These are phyloP conservation scores for Papilio elwesi DNA, from an alignment of 2,888 invertebrate species.

Conservation along the genomic window DNA sequence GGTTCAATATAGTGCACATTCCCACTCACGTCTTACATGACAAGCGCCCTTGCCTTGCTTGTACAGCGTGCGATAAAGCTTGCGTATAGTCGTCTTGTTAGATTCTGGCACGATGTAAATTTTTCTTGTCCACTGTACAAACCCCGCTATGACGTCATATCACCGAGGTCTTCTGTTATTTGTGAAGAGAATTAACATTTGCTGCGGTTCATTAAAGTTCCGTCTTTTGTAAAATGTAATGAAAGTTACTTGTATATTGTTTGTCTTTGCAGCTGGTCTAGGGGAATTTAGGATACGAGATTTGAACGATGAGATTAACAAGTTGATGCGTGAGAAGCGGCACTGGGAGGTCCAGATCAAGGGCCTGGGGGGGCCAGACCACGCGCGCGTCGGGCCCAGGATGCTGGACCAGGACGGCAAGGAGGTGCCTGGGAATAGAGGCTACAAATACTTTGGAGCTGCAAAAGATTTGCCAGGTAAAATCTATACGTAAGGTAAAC, in stretches of 20 bases:
- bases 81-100: too few species aligned
- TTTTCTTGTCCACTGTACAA: too few species aligned
- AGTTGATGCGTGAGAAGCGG: slow-evolving; percentile 96
- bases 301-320: slow-evolving; percentile 99
- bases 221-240: too few species aligned
- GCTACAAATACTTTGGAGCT: slow-evolving; percentile 99
- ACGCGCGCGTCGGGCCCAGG: slow-evolving; percentile 94
- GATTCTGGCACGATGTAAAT: too few species aligned
- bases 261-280: slow-evolving; percentile 89
- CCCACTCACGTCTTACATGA: too few species aligned
- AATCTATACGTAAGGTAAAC: slow-evolving; percentile 10
- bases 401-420: slow-evolving; percentile 97
- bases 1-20: too few species aligned
- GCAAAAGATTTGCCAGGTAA: slow-evolving; percentile 97
- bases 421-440: slow-evolving; percentile 98
- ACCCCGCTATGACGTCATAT: too few species aligned
- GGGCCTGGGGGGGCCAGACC: slow-evolving; percentile 97
- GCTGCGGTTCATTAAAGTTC: too few species aligned
- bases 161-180: too few species aligned
- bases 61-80: too few species aligned
- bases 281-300: slow-evolving; percentile 99
- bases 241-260: not conserved
- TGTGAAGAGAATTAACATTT: too few species aligned
- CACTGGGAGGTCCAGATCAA: slow-evolving; percentile 99
- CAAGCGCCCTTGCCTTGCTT: too few species aligned